phyloP scores from a whole-genome alignment of 2,888 invertebrate genomes.

The Xestia c-nigrum region DNA sequence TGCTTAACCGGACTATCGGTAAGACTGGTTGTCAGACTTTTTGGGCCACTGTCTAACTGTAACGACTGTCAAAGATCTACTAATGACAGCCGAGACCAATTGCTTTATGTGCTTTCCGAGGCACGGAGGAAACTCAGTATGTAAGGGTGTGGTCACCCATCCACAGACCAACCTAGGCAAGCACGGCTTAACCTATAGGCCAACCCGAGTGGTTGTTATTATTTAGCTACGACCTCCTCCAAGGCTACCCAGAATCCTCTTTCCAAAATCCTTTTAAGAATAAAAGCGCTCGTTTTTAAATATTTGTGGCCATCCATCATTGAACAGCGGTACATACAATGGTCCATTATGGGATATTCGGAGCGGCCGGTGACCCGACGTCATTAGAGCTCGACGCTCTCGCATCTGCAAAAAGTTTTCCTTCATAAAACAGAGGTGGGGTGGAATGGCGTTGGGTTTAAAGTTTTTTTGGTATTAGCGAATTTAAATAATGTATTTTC shows the following conservation, averaged over 20 bases:
- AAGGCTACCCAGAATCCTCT: neutral
- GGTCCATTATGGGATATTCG: constrained; percentile 74
- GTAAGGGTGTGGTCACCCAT: too few relatives aligned
- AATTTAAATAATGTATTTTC: neutral
- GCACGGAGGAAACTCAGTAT: too few relatives aligned
- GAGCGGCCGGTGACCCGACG: constrained; percentile 71
- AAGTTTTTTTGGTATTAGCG: neutral
- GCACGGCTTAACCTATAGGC: too few relatives aligned
- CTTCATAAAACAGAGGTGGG: constrained; percentile 64
- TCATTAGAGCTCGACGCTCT: constrained; percentile 74
- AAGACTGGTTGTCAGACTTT: too few relatives aligned
- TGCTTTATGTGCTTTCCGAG: too few relatives aligned
- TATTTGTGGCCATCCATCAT: constrained; percentile 63
- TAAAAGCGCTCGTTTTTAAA: constrained; percentile 49
- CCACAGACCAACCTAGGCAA: too few relatives aligned
- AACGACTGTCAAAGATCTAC: too few relatives aligned
- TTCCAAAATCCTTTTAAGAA: constrained; percentile 17
- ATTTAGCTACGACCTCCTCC: too few relatives aligned
- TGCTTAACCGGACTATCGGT: too few relatives aligned
- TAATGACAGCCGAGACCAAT: too few relatives aligned
- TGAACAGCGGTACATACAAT: constrained; percentile 66
- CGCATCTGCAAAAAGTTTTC: constrained; percentile 78
- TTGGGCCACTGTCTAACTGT: too few relatives aligned
- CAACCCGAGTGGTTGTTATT: too few relatives aligned
- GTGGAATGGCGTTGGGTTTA: constrained; percentile 61